These are phyloP conservation scores for Odocoileus virginianus DNA, from an alignment of 2,113 vertebrate species.

Conservation along the genomic window DNA sequence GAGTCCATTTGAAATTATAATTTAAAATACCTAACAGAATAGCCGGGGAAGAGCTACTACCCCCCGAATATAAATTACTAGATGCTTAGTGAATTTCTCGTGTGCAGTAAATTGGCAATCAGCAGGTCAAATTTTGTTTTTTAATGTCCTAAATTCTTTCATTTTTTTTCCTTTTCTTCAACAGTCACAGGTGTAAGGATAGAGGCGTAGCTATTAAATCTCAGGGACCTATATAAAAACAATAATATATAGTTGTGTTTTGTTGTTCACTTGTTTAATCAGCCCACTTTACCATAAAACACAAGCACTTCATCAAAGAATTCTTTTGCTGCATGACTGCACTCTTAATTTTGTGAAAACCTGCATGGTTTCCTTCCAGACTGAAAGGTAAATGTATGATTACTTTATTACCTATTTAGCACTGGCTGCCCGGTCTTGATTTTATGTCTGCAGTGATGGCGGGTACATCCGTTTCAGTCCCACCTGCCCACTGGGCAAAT, in stretches of 20 bases:
- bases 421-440: background rate
- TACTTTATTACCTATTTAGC: background rate
- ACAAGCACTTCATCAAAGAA: background rate
- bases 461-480: rapidly evolving
- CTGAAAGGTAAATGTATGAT: background rate
- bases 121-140: constrained; percentile 31
- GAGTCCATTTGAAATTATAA: constrained; percentile 62
- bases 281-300: background rate
- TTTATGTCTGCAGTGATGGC: background rate
- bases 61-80: constrained; percentile 25
- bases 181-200: background rate
- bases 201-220: background rate
- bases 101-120: constrained; percentile 3
- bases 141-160: background rate
- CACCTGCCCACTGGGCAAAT: background rate
- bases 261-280: background rate
- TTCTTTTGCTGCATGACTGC: background rate
- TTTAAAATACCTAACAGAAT: constrained; percentile 51
- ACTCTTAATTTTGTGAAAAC: background rate
- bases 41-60: background rate
- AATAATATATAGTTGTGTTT: background rate
- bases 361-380: background rate
- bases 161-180: background rate
- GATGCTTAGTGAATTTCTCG: constrained; percentile 26
- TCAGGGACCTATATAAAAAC: background rate